A percentile compares a stretch with the other conserved stretches of the same genome.
phyloP scores from a whole-genome alignment of 64 coral and sea anemone genomes.

The Montipora capricornis region DNA sequence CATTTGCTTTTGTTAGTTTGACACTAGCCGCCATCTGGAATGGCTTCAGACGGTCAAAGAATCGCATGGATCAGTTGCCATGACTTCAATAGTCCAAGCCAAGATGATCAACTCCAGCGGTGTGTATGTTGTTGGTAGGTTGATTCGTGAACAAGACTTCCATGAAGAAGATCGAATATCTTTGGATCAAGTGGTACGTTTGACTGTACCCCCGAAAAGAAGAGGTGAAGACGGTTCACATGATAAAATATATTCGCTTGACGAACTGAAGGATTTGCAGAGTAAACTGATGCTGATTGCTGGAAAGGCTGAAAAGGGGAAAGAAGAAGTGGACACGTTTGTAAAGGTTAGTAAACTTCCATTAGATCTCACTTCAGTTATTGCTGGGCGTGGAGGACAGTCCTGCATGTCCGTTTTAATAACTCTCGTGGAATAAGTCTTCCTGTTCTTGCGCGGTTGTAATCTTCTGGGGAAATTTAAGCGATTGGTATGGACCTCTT shows the following conservation, averaged over 20 bases:
- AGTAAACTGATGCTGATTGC: constrained; percentile 92
- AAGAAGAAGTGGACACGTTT: constrained; percentile 65
- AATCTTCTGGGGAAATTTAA: too few relatives aligned
- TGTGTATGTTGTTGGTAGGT: constrained; percentile 55
- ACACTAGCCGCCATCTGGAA: constrained; percentile 74
- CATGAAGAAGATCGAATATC: neutral
- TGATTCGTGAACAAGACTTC: neutral
- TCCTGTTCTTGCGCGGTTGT: too few relatives aligned
- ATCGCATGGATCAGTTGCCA: constrained; percentile 90
- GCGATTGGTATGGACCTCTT: too few relatives aligned
- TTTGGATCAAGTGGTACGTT: constrained; percentile 26
- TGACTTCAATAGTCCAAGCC: constrained; percentile 73
- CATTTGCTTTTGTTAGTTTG: constrained; percentile 8
- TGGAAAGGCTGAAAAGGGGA: constrained; percentile 63
- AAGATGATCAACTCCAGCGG: constrained; percentile 75
- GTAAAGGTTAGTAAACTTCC: constrained; percentile 13
- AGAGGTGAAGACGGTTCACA: neutral
- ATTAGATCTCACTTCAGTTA: too few relatives aligned
- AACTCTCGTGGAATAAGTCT: too few relatives aligned
- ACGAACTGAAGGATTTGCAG: constrained; percentile 76
- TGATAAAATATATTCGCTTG: constrained; percentile 35
- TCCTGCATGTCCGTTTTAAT: too few relatives aligned
- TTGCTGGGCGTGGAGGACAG: too few relatives aligned
- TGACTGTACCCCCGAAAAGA: constrained; percentile 34
- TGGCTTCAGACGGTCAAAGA: constrained; percentile 87